Conservation (phyloP, 2,113 vertebrate genomes). For the Daubentonia madagascariensis region DNA sequence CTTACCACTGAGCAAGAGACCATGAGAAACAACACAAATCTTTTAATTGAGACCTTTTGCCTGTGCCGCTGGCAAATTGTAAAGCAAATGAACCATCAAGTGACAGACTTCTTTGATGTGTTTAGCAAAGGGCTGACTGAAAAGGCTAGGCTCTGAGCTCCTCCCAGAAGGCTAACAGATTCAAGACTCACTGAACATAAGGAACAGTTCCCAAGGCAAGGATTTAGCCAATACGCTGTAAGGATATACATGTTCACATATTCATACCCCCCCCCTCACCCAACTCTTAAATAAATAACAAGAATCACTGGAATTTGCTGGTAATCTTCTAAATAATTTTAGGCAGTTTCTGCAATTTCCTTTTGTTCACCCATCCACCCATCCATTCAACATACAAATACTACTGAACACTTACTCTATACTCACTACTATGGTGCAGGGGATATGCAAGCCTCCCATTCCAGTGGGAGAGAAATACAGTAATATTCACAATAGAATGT, state of each 20-base stretch:
- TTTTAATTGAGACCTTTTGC: constrained; percentile 64
- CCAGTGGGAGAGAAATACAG: neutral
- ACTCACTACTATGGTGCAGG: neutral
- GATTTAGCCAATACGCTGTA: neutral
- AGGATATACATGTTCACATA: neutral
- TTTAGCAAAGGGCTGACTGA: constrained; percentile 55
- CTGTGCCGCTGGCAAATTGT: constrained; percentile 56
- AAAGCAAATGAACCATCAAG: constrained; percentile 71
- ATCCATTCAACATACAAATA: neutral
- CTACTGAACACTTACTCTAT: neutral
- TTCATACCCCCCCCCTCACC: neutral
- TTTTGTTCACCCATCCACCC: neutral
- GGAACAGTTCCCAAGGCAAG: constrained; percentile 14
- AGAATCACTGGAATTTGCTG: neutral
- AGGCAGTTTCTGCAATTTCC: neutral
- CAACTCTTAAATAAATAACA: constrained; percentile 40
- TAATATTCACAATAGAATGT: neutral
- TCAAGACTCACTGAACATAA: constrained; percentile 37
- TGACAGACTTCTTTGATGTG: constrained; percentile 64
- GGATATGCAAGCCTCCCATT: neutral
- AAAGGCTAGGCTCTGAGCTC: neutral
- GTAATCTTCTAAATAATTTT: constrained; percentile 21
- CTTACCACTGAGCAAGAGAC: constrained; percentile 50
- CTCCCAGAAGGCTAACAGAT: constrained; percentile 31
- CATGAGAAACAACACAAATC: constrained; percentile 53